These are phyloP conservation scores for Cepaea hortensis DNA, from an alignment of 2,888 invertebrate genomes.

Conservation along the genomic window DNA sequence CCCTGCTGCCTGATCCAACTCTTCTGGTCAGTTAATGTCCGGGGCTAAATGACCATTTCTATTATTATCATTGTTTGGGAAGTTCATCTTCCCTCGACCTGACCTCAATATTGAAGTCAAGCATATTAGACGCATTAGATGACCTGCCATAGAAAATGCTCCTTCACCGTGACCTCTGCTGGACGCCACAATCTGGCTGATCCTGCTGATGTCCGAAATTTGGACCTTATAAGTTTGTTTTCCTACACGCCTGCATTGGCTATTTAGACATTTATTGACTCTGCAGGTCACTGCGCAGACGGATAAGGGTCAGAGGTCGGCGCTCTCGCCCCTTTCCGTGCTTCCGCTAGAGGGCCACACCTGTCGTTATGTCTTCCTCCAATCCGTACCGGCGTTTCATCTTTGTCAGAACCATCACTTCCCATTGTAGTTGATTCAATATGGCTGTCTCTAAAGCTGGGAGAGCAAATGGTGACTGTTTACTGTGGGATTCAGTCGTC, in stretches of 20 bases:
- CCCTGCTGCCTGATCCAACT: not conserved
- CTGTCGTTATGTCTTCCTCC: conserved; percentile 17
- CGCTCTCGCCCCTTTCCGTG: conserved; percentile 45
- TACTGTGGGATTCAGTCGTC: conserved; percentile 23
- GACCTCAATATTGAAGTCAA: conserved; percentile 12
- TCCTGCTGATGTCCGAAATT: conserved; percentile 26
- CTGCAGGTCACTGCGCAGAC: conserved; percentile 27
- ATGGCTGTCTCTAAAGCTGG: conserved; percentile 34
- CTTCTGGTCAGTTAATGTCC: not conserved
- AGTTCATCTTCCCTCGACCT: not conserved
- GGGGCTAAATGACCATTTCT: not conserved
- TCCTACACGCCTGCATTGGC: not conserved
- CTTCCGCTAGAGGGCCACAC: conserved; percentile 36
- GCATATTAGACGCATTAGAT: conserved; percentile 10
- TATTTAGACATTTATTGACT: conserved; percentile 17
- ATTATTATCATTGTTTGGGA: not conserved
- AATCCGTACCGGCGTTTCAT: conserved; percentile 43
- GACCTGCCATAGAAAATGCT: not conserved
- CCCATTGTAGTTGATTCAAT: conserved; percentile 39
- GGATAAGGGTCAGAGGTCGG: conserved; percentile 38
- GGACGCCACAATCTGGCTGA: conserved; percentile 1
- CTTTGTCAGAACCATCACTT: conserved; percentile 31
- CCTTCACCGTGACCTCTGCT: conserved; percentile 7
- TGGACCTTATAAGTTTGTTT: conserved; percentile 16
- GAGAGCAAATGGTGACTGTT: conserved; percentile 43